Conservation (phyloP, 92 coral and sea anemone species). For the Desmophyllum pertusum region DNA sequence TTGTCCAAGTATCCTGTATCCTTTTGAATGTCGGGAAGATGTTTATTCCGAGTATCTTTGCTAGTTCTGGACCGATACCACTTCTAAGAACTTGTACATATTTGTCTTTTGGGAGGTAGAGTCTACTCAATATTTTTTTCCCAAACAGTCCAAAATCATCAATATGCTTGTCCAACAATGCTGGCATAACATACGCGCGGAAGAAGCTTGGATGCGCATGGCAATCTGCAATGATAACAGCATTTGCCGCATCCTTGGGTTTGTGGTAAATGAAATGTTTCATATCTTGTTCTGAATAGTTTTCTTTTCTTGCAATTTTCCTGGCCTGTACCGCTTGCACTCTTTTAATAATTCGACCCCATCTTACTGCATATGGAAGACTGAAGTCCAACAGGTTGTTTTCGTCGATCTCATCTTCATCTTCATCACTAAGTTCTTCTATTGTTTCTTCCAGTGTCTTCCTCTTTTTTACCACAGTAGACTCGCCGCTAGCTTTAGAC, state of each 20-base stretch:
- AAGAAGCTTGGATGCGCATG: slow-evolving; percentile 41
- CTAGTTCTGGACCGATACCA: slow-evolving; percentile 35
- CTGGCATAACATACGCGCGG: slow-evolving; percentile 47
- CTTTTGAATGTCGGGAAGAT: slow-evolving; percentile 42
- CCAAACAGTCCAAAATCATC: slow-evolving; percentile 38
- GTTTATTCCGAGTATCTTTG: slow-evolving; percentile 39
- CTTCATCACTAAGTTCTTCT: background rate
- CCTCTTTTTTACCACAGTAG: background rate
- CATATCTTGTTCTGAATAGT: slow-evolving; percentile 37
- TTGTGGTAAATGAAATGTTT: slow-evolving; percentile 35
- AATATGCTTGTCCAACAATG: slow-evolving; percentile 25
- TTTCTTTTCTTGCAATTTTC: slow-evolving; percentile 30
- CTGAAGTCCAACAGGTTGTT: slow-evolving; percentile 17
- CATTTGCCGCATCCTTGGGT: slow-evolving; percentile 42
- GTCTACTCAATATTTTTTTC: slow-evolving; percentile 30
- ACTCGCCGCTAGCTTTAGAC: background rate
- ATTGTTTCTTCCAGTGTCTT: background rate
- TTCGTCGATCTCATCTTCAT: slow-evolving; percentile 28
- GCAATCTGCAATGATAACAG: slow-evolving; percentile 8
- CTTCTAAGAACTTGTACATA: slow-evolving; percentile 33
- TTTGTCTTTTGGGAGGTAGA: background rate
- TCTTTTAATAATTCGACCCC: slow-evolving; percentile 29
- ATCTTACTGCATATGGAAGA: slow-evolving; percentile 27
- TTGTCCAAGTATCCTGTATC: slow-evolving; percentile 31
- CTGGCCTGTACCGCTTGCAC: background rate